Percentiles rank a stretch among this genome's conserved stretches.
These are phyloP conservation scores for Ammodytes marinus DNA, from an alignment of 2,113 vertebrate species.

Conservation along the genomic window DNA sequence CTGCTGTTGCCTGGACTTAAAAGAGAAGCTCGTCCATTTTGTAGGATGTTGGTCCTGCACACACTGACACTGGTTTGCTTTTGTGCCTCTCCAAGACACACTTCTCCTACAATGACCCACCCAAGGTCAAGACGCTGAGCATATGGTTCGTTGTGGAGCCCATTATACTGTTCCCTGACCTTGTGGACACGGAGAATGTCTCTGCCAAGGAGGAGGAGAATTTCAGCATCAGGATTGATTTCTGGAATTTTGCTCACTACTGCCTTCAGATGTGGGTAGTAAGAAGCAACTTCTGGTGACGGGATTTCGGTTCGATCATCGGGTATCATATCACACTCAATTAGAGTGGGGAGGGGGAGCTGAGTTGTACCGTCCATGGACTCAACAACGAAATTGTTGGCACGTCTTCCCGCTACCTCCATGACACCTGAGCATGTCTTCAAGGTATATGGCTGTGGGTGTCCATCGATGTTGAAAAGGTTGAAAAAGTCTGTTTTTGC, in stretches of 20 bases:
- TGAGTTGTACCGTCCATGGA: no score
- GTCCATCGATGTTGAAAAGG: no score
- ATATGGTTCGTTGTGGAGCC: not conserved
- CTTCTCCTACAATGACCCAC: no score
- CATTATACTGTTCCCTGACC: slow-evolving; percentile 18
- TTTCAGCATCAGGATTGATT: not conserved
- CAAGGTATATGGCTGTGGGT: no score
- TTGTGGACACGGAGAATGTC: slow-evolving; percentile 15
- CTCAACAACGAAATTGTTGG: no score
- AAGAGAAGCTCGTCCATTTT: slow-evolving; percentile 10
- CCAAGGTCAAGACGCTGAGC: no score
- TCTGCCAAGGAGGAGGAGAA: slow-evolving; percentile 9
- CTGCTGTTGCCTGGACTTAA: not conserved
- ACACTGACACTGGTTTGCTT: not conserved
- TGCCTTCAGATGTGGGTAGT: not conserved
- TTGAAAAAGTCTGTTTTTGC: no score
- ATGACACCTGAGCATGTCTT: no score
- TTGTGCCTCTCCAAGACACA: not conserved
- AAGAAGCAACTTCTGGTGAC: not conserved
- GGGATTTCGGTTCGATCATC: slow-evolving; percentile 20
- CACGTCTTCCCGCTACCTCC: no score
- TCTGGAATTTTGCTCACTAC: not conserved
- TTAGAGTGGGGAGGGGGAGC: no score
- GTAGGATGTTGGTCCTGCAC: slow-evolving; percentile 14
- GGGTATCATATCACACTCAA: slow-evolving; percentile 4